A percentile compares a stretch with the other conserved stretches of the same genome.
Conservation (phyloP, 2,888 invertebrate genomes). For the Drosophila ezoana region DNA sequence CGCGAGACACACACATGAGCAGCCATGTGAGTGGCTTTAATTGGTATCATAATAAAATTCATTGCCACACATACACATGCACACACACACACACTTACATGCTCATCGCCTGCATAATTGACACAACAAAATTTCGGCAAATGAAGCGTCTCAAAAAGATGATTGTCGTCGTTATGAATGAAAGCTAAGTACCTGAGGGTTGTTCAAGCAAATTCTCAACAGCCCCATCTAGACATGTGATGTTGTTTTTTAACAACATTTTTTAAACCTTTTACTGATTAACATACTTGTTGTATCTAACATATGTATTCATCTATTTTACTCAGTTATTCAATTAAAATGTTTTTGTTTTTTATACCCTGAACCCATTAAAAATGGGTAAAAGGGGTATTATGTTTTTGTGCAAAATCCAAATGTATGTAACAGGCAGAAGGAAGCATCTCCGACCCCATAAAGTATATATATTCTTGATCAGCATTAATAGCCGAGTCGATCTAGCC, state of each 20-base stretch:
- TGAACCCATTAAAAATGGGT: too few species aligned
- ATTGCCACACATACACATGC: conserved; percentile 36
- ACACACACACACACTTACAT: conserved; percentile 10
- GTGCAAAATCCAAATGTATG: too few species aligned
- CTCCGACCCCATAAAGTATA: too few species aligned
- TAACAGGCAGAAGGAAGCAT: too few species aligned
- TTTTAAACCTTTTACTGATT: conserved; percentile 21
- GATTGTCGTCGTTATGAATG: conserved; percentile 58
- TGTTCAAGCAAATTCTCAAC: conserved; percentile 7
- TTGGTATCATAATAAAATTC: conserved; percentile 73
- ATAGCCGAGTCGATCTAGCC: too few species aligned
- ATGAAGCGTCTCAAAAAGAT: conserved; percentile 57
- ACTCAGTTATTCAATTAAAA: background rate
- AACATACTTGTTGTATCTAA: conserved; percentile 1
- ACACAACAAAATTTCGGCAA: conserved; percentile 57
- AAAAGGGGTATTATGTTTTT: too few species aligned
- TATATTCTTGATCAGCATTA: too few species aligned
- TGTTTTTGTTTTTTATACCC: too few species aligned
- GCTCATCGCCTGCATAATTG: conserved; percentile 76
- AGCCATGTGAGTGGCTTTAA: conserved; percentile 48
- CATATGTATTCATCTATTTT: conserved; percentile 7
- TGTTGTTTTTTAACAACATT: background rate
- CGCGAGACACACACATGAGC: conserved; percentile 3
- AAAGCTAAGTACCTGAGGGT: conserved; percentile 34
- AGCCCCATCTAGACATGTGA: background rate